Conservation (phyloP, 2,797 vertebrate species). For the Mormyrops boulengeri region DNA sequence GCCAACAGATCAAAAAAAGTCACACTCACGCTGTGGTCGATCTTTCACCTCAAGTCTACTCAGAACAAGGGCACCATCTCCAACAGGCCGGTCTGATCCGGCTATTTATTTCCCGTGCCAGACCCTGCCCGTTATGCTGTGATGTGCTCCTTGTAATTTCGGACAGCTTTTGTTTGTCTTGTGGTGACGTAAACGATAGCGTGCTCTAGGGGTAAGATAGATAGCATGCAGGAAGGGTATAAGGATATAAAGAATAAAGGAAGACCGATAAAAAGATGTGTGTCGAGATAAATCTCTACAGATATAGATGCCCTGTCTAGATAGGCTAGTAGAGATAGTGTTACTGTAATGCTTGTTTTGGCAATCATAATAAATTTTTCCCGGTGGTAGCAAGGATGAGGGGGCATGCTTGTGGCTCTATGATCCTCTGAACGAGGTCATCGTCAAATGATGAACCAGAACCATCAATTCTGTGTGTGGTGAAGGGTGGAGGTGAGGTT, state of each 20-base stretch:
- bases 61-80: slow-evolving; percentile 33
- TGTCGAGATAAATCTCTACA: not conserved
- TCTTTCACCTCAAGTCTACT: slow-evolving; percentile 41
- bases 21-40: slow-evolving; percentile 37
- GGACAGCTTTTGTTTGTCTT: not conserved
- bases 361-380: slow-evolving; percentile 3
- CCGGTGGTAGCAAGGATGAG: not conserved
- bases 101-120: slow-evolving; percentile 33
- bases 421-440: not conserved
- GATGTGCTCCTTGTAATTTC: not conserved
- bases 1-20: slow-evolving; percentile 38
- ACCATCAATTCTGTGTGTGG: not conserved
- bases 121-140: slow-evolving; percentile 1
- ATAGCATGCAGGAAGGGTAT: not conserved
- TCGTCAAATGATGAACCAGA: not conserved
- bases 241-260: not conserved
- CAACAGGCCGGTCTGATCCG: slow-evolving; percentile 34
- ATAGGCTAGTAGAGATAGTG: not conserved
- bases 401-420: not conserved
- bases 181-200: not conserved
- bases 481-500: slow-evolving; percentile 59
- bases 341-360: slow-evolving; percentile 4
- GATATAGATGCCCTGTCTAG: not conserved
- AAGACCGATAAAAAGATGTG: not conserved
- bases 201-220: not conserved